Evolutionary conservation across 2,888 invertebrate genomes (phyloP).

Genomic region (Alentia gelatinosa): DNA sequence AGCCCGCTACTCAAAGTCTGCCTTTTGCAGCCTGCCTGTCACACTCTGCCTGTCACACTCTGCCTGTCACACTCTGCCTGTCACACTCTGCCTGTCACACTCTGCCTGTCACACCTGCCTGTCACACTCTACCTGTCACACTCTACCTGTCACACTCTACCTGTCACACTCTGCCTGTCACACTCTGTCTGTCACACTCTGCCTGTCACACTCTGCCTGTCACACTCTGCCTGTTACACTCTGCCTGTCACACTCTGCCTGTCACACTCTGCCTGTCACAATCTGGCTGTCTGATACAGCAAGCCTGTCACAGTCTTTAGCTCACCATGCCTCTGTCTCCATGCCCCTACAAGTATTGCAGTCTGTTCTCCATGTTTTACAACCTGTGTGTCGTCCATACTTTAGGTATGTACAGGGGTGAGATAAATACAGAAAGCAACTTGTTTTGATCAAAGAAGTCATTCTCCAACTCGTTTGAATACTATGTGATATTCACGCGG

Average conservation of each 20-base stretch:
- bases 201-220: conserved; percentile 54
- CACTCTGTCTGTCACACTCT: not conserved
- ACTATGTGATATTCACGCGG: no score
- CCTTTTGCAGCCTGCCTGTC: not conserved
- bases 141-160: conserved; percentile 44
- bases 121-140: conserved; percentile 48
- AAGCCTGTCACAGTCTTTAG: no score
- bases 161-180: conserved; percentile 2
- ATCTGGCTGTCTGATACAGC: not conserved
- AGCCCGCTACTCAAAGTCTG: not conserved
- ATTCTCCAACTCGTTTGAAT: no score
- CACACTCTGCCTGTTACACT: conserved; percentile 34
- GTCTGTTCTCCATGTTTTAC: no score
- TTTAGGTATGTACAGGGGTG: no score
- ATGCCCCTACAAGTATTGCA: no score
- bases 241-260: not conserved
- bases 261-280: not conserved
- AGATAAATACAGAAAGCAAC: no score
- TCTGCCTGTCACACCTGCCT: conserved; percentile 30
- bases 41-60: not conserved
- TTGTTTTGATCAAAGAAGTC: no score
- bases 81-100: conserved; percentile 23
- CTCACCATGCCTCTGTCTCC: no score
- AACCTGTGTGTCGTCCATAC: no score
- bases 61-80: not conserved